A percentile compares a stretch with the other conserved stretches of the same genome.
Evolutionary conservation across 64 coral and sea anemone species (phyloP).

Genomic region (Porites lutea): DNA sequence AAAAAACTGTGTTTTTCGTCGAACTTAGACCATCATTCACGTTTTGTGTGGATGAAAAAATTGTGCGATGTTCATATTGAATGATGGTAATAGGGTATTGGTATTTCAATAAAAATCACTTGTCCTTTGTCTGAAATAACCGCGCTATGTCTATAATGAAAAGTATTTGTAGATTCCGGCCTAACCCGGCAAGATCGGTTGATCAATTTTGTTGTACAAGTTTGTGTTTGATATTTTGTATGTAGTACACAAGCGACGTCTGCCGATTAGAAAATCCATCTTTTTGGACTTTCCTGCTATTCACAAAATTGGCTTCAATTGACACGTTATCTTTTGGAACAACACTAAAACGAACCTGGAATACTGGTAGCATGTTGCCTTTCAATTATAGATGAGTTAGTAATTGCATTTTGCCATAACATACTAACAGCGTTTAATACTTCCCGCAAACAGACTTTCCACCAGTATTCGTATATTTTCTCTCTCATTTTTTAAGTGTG

Average conservation of each 20-base stretch:
- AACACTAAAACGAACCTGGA: not conserved
- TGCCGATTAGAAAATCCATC: no score
- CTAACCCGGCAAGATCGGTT: not conserved
- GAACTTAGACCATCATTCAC: no score
- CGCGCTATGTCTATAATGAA: not conserved
- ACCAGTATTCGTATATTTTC: not conserved
- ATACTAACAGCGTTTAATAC: slow-evolving; percentile 38
- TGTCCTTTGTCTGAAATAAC: slow-evolving; percentile 7
- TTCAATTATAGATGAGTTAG: slow-evolving; percentile 77
- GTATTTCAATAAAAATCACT: not conserved
- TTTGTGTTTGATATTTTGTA: no score
- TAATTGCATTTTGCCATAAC: slow-evolving; percentile 71
- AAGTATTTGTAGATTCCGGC: not conserved
- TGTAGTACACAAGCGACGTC: no score
- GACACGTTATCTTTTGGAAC: slow-evolving; percentile 7
- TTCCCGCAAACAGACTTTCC: slow-evolving; percentile 18
- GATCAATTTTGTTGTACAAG: no score
- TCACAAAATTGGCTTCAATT: slow-evolving; percentile 42
- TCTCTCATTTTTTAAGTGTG: not conserved
- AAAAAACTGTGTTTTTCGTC: no score
- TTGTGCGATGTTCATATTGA: not conserved
- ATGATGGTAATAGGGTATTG: not conserved
- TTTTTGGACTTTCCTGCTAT: not conserved
- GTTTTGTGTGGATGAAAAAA: no score
- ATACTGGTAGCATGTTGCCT: slow-evolving; percentile 1